Evolutionary conservation across 2,113 vertebrate species (phyloP), one percentile per base, ranked within the genome.

Genomic region (Ariopsis seemanni): DNA sequence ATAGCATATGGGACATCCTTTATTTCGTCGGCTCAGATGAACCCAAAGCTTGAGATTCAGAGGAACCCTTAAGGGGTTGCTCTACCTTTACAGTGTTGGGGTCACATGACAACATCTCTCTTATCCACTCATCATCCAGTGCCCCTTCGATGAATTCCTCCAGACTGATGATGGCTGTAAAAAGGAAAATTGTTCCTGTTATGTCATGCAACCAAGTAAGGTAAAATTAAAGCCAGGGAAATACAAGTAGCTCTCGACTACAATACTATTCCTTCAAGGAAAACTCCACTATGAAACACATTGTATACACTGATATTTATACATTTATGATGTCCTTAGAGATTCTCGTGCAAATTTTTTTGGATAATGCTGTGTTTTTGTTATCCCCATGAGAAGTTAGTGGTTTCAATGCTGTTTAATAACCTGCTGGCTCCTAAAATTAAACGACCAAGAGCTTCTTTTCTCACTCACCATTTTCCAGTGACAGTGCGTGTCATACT

Each of bases 31-130:
- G 11, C 7, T 34, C 57, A 6, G 22, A 65, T 0, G 48, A 65
- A 71, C 30, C 55, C 22, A 69, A 55, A 72, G 88, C 85, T 82
- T 65, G 55, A 90, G 50, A 85, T 81, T 2, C 72, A 50, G 71
- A 14, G 78, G 90, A 89, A 83, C 78, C 89, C 89, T 91, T 91
- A 50, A 85, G 80, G 15, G 91, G 82, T 90, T 88, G 93, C 85
- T 92, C 89, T 82, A 95, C 90, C 82, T 92, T 94, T 65, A 95
- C 91, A 1, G 92, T 95, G 79, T 89, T 92, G 17, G 93, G 95
- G 90, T 95, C 94, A 92, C 94, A 95, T 91, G 95, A 93, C 91
- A 96, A 77, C 93, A 95, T 95, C 87, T 95, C 92, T 60, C 94
- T 91, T 84, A 96, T 94, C 95, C 94, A 96, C 77, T 94, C 91